Evolutionary conservation across 2,888 invertebrate species (phyloP), one percentile per base, ranked within the genome.

Genomic region (Uropetala carovei): DNA sequence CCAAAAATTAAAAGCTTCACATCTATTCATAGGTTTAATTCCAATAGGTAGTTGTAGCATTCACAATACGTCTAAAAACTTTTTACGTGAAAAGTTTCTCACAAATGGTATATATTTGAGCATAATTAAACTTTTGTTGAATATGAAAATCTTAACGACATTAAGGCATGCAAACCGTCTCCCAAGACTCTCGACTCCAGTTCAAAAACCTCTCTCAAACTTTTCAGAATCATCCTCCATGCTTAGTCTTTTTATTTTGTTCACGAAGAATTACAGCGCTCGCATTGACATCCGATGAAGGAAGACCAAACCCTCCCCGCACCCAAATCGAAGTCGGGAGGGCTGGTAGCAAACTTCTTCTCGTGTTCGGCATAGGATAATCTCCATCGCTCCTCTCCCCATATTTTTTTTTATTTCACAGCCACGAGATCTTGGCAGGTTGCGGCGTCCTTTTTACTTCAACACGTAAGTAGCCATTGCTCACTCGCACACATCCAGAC

Each of bases 281-380:
- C 68, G 0, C 89, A 43, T n/a, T 89, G 89, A 64, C 89, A 89
- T 64, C 60, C 64, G 64, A 89, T 89, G 89, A 89, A 60, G 89
- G 89, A 89, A 60, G 89, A 89, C 60, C 89, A 7, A 57, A 3
- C 27, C 64, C 60, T 60, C 16, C 30, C 30, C 64, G 27, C 75
- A 27, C 75, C 22, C 22, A 75, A 75, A 43, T 56, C 43, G 64
- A 18, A 64, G 89, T 89, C 89, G 64, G 64, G 89, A 89, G 60
- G 59, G 60, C 18, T 64, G 89, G 89, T 89, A 89, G 89, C 64
- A 30, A 89, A 64, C 64, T 68, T 68, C 89, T 11, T 68, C 30
- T 43, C 89, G 30, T 64, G 89, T 89, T n/a, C 64, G n/a, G 43
- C 22, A 56, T 8, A 22, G 89, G 89, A 89, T 89, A 30, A 89